Percentiles rank a stretch among this genome's conserved stretches.
Conservation (phyloP, 1,140 invertebrate genomes). For the Formica exsecta region DNA sequence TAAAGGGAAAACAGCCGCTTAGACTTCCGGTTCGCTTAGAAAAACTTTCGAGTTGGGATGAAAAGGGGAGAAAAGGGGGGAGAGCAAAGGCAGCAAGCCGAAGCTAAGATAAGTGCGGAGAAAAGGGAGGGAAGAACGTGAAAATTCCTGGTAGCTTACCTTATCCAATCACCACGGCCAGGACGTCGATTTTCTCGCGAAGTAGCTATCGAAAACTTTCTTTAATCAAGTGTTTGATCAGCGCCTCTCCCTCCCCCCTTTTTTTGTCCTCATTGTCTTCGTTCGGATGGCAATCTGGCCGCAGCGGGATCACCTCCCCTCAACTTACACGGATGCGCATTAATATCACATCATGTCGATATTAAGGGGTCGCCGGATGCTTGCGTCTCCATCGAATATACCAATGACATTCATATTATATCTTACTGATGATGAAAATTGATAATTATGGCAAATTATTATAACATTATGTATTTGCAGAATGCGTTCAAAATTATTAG, state of each 20-base stretch:
- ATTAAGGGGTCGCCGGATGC: not conserved
- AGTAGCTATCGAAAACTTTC: conserved; percentile 79
- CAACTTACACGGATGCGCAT: not conserved
- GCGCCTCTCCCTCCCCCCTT: conserved; percentile 27
- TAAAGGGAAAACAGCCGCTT: conserved; percentile 67
- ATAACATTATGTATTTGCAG: not conserved
- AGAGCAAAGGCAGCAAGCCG: not conserved
- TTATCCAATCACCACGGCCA: conserved; percentile 77
- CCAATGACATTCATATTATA: not conserved
- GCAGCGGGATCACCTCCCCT: conserved; percentile 14
- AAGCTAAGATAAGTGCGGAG: not conserved
- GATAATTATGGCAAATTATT: not conserved
- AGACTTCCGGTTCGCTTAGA: conserved; percentile 65
- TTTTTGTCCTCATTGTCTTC: conserved; percentile 66
- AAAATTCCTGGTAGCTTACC: conserved; percentile 69
- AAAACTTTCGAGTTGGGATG: conserved; percentile 71
- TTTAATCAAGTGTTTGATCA: conserved; percentile 83
- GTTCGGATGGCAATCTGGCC: conserved; percentile 62
- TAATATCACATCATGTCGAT: conserved; percentile 18
- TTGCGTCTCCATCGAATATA: not conserved
- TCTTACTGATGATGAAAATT: not conserved
- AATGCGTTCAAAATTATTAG: not conserved
- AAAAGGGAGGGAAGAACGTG: conserved; percentile 35
- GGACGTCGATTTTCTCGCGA: conserved; percentile 69
- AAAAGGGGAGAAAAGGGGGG: conserved; percentile 36